These are phyloP conservation scores for Ailurus styani DNA, from an alignment of 2,113 vertebrate genomes.

Conservation along the genomic window DNA sequence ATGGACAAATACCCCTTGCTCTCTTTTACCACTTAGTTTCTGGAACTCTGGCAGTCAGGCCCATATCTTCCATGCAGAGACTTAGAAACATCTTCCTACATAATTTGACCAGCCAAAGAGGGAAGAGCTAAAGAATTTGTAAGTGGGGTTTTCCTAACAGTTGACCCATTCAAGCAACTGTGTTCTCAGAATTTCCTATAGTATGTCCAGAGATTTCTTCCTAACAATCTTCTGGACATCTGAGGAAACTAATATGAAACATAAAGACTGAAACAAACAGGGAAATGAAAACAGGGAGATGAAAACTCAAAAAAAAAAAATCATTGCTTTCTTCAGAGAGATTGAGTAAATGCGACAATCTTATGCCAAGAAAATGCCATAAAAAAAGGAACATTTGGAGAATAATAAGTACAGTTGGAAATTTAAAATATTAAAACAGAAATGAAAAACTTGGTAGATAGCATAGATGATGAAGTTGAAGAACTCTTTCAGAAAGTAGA, in stretches of 20 bases:
- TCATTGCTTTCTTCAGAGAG: neutral
- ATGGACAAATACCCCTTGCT: neutral
- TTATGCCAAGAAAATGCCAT: neutral
- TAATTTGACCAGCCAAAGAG: neutral
- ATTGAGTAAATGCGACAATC: neutral
- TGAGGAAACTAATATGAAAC: neutral
- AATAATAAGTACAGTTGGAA: neutral
- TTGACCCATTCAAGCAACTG: neutral
- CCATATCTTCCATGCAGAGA: neutral
- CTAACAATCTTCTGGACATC: neutral
- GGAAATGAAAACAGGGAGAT: neutral
- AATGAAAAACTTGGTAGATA: neutral
- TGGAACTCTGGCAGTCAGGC: neutral
- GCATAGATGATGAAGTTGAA: neutral
- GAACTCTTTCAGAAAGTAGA: neutral
- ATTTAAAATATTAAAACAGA: conserved; percentile 30
- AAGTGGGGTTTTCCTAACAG: neutral
- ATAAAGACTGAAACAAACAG: neutral
- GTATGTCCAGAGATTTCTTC: neutral
- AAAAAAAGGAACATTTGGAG: neutral
- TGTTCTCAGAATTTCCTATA: neutral
- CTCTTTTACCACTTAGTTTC: neutral
- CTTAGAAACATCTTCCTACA: neutral
- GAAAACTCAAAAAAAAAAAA: neutral
- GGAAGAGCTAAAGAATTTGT: neutral